Evolutionary conservation across 2,888 invertebrate genomes (phyloP), one percentile per base, ranked within the genome.

Genomic region (Scaeva pyrastri): DNA sequence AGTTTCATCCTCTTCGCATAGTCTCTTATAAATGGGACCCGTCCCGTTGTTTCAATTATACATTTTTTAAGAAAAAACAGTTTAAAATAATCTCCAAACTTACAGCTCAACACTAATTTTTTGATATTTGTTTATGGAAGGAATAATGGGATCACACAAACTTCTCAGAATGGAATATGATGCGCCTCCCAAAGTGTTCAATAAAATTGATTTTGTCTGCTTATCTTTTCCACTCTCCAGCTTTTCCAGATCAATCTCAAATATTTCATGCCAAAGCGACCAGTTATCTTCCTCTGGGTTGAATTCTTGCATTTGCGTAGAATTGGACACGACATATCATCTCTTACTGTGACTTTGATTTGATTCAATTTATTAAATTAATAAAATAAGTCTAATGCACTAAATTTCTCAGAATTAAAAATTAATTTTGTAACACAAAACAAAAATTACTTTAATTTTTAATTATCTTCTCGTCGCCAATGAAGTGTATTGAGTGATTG

Each of bases 311-410:
- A 55, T 55, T 26, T 55, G 55, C n/a, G 52, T 21, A 52, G 52
- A 8, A 23, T 12, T 26, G 26, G 12, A 55, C 55, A 55, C n/a
- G 26, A 8, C 55, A 56, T 56, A 31, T 31, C 55, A 31, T 8
- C 8, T 56, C 31, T n/a, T n/a, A 8, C 6, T 31, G 23, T 70
- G 26, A 77, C 2, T 89, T 48, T 48, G 48, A 48, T 48, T 19
- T 19, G 19, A 48, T 48, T 19, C 48, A 19, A 48, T 48, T 19
- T 48, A 19, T 48, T 48, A 21, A 48, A 16, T 48, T 48, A 19
- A 8, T 19, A 26, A 26, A 26, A 26, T 26, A 26, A 26, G 26
- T 2, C 6, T 2, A 6, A 26, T 4, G 26, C 26, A 26, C 26
- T 26, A 4, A 4, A 6, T 2, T 26, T 26, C 26, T 26, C 26